phyloP scores from a whole-genome alignment of 2,888 invertebrate genomes.

The Aproaerema taeniolella region DNA sequence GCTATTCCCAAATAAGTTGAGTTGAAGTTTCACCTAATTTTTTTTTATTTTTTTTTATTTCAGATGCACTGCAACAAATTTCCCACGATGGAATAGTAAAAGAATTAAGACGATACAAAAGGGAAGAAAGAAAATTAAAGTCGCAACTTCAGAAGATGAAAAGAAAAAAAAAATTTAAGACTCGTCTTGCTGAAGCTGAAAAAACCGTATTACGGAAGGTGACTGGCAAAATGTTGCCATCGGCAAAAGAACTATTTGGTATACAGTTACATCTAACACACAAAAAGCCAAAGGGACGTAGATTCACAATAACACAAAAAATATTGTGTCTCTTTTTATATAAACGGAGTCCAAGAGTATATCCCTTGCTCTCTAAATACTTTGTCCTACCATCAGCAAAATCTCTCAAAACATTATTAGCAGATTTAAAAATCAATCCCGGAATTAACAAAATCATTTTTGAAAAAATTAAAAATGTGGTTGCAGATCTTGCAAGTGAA shows the following conservation, averaged over 20 bases:
- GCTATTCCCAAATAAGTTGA: too few species aligned
- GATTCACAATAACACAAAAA: slow-evolving; percentile 18
- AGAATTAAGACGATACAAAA: too few species aligned
- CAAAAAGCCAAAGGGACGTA: slow-evolving; percentile 13
- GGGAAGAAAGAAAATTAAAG: too few species aligned
- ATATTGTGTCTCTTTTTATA: slow-evolving; percentile 15
- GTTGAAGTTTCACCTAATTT: too few species aligned
- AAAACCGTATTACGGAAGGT: not conserved
- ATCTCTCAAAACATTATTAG: slow-evolving; percentile 11
- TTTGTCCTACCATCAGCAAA: not conserved
- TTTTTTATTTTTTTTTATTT: not conserved
- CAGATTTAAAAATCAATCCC: not conserved
- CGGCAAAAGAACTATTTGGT: not conserved
- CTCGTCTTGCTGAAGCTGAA: not conserved
- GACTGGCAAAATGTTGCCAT: not conserved
- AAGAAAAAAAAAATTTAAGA: not conserved
- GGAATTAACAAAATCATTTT: slow-evolving; percentile 9
- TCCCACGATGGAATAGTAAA: not conserved
- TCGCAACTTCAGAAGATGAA: not conserved
- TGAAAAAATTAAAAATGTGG: slow-evolving; percentile 17
- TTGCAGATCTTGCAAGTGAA: not conserved
- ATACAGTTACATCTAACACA: not conserved
- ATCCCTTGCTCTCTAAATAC: slow-evolving; percentile 5
- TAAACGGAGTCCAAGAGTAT: slow-evolving; percentile 21
- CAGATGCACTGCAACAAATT: not conserved